phyloP scores from a whole-genome alignment of 1,140 invertebrate species.

The Lutraria rhynchaena region DNA sequence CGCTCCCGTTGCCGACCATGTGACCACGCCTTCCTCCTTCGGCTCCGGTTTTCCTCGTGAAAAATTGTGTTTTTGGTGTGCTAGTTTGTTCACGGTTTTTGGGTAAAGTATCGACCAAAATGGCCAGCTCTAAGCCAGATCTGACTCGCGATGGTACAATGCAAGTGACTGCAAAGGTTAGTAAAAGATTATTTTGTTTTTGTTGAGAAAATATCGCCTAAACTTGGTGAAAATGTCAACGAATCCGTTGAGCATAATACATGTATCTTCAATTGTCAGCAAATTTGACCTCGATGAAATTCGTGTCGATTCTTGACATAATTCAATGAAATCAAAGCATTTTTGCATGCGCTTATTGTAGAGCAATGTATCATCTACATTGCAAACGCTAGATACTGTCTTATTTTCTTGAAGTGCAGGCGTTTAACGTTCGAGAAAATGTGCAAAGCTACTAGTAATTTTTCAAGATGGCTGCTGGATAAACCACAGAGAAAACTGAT shows the following conservation, averaged over 20 bases:
- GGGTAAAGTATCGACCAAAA: conserved; percentile 65
- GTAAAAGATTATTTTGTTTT: conserved; percentile 61
- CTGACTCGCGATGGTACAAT: conserved; percentile 78
- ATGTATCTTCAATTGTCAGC: not conserved
- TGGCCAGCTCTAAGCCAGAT: conserved; percentile 74
- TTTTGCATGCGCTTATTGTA: too few relatives aligned
- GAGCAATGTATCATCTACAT: too few relatives aligned
- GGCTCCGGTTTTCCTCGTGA: conserved; percentile 69
- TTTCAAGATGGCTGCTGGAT: conserved; percentile 64
- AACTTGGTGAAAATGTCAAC: not conserved
- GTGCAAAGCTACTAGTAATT: too few relatives aligned
- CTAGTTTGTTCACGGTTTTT: conserved; percentile 62
- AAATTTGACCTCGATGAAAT: not conserved
- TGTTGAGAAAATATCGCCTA: conserved; percentile 52
- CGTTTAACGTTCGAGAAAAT: too few relatives aligned
- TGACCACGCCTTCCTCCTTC: conserved; percentile 76
- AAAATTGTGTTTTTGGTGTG: conserved; percentile 64
- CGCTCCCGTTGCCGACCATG: conserved; percentile 64
- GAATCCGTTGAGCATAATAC: too few relatives aligned
- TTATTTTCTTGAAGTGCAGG: too few relatives aligned
- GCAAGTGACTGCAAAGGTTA: conserved; percentile 80
- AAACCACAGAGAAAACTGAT: not conserved
- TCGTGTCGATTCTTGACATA: not conserved
- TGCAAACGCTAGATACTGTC: too few relatives aligned
- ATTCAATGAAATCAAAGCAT: conserved; percentile 2